Evolutionary conservation across 2,797 vertebrate species (phyloP).

Genomic region (Xerus rutilus): DNA sequence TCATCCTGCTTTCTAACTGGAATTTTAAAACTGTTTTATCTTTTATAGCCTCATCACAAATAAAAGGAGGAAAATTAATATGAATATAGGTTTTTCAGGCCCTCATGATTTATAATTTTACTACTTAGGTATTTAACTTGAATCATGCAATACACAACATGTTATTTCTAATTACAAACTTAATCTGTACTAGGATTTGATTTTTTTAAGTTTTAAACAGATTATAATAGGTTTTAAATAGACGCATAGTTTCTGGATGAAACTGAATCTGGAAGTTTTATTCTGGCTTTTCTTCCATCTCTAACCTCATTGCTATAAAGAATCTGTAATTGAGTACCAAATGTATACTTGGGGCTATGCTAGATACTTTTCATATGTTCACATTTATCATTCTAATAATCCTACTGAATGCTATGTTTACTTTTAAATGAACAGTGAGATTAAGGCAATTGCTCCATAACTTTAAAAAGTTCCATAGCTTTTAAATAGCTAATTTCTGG

Average conservation of each 20-base stretch:
- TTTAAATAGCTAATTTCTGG: conserved; percentile 24
- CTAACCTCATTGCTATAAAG: neutral
- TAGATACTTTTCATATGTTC: conserved; percentile 24
- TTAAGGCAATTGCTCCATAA: neutral
- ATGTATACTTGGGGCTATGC: neutral
- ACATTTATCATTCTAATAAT: neutral
- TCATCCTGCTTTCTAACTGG: neutral
- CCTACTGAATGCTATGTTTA: neutral
- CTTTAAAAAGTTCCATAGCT: neutral
- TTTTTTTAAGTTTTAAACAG: conserved; percentile 64
- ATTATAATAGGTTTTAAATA: conserved; percentile 58
- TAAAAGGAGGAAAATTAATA: conserved; percentile 63
- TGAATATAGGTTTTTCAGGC: conserved; percentile 50
- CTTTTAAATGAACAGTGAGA: conserved; percentile 47
- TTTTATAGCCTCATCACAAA: conserved; percentile 47
- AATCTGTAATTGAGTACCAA: neutral
- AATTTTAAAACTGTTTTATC: neutral
- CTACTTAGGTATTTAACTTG: conserved; percentile 34
- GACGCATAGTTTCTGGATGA: conserved; percentile 12
- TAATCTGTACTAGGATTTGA: conserved; percentile 52
- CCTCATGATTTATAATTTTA: neutral
- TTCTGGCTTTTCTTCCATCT: conserved; percentile 44
- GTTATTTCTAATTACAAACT: conserved; percentile 61
- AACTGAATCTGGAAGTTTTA: conserved; percentile 38
- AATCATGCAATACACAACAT: conserved; percentile 1